Evolutionary conservation across 2,888 invertebrate species (phyloP), one percentile per base, ranked within the genome.

Genomic region (Acleris holmiana): DNA sequence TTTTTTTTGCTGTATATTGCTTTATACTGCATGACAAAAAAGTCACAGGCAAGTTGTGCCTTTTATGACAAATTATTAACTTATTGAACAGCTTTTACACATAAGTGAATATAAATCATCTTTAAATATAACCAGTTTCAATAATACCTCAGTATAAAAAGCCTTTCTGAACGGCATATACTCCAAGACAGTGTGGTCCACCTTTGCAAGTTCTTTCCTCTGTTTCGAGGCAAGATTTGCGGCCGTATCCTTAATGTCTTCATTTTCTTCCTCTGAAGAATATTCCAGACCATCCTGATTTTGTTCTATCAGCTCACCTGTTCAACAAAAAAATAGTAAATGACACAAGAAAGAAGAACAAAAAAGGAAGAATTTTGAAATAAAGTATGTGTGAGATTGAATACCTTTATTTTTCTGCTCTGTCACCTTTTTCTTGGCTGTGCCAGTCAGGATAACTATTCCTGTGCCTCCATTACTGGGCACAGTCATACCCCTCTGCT

Each of bases 231-330:
- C 98, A 41, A 96, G 94, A 76, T 95, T 97, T 0, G 96, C 98
- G 0, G 97, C 97, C 21, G 98, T 96, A 69, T 98, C 97, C 73
- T 98, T 98, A 59, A 99, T 94, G 80, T 98, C 98, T 82, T 99
- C 98, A 4, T 97, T 96, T 78, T 99, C 99, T 84, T 99, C 99
- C 86, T 99, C 99, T 15, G 98, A 98, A 0, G 99, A 99, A 89
- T 99, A 99, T 92, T 98, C 99, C 68, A 99, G 89, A 0, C 98
- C 98, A 84, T 99, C 99, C 86, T 99, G 98, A 89, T 99, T 99
- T 83, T 99, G 99, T 86, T 99, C 99, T 79, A 99, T 98, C n/a
- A 99, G 91, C 88, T 99, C 99, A 60, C 99, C 99, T 91, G 69
- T 23, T 35, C 13, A 66, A 29, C 6, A 44, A 6, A 6, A n/a